Percentiles rank a stretch among this genome's conserved stretches.
Evolutionary conservation across 2,888 invertebrate genomes (phyloP).

Genomic region (Drosophila parthenogenetica): DNA sequence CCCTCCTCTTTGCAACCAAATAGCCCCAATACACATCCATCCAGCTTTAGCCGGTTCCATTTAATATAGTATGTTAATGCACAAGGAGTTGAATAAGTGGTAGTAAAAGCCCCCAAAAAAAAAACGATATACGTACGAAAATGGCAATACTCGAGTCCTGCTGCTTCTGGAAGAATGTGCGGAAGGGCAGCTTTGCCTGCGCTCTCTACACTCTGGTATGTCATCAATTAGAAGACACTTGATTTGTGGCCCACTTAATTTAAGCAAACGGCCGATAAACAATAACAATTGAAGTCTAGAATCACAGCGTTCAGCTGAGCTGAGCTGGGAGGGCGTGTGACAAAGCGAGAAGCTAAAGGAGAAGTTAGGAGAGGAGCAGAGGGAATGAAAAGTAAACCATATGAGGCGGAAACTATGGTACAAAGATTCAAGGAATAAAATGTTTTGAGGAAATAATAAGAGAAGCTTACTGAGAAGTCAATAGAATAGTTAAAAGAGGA

Average conservation of each 20-base stretch:
- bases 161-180: conserved; percentile 84
- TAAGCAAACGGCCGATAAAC: conserved; percentile 7
- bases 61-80: conserved; percentile 41
- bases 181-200: conserved; percentile 82
- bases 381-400: not conserved
- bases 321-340: not conserved
- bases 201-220: conserved; percentile 77
- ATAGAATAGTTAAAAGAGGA: not conserved
- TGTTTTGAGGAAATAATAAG: not conserved
- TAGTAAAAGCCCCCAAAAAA: not conserved
- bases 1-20: not conserved
- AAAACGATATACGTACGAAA: conserved; percentile 1
- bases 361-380: not conserved
- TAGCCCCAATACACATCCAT: not conserved
- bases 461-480: not conserved
- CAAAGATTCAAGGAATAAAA: not conserved
- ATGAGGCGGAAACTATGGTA: not conserved
- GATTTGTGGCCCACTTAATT: conserved; percentile 41
- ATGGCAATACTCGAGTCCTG: conserved; percentile 84
- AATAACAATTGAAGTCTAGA: conserved; percentile 8
- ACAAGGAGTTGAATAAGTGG: conserved; percentile 39
- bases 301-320: conserved; percentile 4
- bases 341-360: conserved; percentile 5
- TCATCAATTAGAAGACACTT: conserved; percentile 56
- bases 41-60: not conserved